phyloP scores from a whole-genome alignment of 2,888 invertebrate genomes.

The Leptothorax acervorum region DNA sequence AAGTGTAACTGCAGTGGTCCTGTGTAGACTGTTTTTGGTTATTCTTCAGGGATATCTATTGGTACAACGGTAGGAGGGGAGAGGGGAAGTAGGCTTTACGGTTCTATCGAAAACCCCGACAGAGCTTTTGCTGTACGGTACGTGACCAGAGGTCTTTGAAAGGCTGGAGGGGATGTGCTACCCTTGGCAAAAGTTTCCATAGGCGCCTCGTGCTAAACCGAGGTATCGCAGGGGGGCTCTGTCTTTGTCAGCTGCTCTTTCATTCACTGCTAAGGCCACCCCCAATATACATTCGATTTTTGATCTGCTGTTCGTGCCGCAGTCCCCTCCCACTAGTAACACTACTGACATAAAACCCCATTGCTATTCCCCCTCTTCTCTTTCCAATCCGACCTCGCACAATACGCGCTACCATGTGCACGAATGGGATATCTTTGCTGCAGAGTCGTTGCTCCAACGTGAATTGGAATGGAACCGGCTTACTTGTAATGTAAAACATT shows the following conservation, averaged over 20 bases:
- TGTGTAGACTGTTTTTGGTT: background rate
- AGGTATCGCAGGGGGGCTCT: conserved; percentile 63
- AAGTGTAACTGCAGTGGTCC: background rate
- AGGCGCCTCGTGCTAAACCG: conserved; percentile 60
- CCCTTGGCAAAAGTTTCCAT: conserved; percentile 52
- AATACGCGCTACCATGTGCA: conserved; percentile 72
- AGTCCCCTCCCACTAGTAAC: conserved; percentile 83
- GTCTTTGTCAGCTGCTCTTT: conserved; percentile 82
- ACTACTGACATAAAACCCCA: conserved; percentile 81
- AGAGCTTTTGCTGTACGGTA: conserved; percentile 83
- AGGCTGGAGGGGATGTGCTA: conserved; percentile 61
- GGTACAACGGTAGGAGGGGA: background rate
- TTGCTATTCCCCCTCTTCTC: conserved; percentile 69
- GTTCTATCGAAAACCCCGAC: conserved; percentile 17
- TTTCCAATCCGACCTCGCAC: conserved; percentile 70
- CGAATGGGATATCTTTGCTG: conserved; percentile 4
- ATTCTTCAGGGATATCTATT: background rate
- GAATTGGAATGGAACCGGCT: background rate
- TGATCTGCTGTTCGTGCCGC: conserved; percentile 52
- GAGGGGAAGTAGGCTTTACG: background rate
- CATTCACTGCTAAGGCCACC: conserved; percentile 78
- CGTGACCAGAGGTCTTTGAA: conserved; percentile 55
- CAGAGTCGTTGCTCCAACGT: background rate
- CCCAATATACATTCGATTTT: conserved; percentile 76
- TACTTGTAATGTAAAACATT: background rate